Conservation (phyloP, 2,113 vertebrate genomes). For the Hydrolagus affinis region DNA sequence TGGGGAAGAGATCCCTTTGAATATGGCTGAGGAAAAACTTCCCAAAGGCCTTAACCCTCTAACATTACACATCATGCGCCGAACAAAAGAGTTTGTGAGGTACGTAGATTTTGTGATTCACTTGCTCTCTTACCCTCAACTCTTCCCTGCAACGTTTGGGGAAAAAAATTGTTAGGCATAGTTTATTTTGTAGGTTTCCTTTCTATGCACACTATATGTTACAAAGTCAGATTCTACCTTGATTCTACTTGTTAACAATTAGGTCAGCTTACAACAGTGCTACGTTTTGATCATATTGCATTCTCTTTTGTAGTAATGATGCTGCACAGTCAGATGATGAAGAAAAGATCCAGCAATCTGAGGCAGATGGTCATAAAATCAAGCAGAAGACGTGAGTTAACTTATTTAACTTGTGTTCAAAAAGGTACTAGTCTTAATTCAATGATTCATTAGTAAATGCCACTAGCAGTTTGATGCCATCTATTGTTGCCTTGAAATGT, state of each 20-base stretch:
- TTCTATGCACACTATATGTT: no score
- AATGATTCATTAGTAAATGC: background rate
- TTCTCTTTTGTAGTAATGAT: conserved; percentile 63
- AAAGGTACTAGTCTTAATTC: background rate
- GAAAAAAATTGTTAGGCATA: background rate
- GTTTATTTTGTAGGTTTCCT: background rate
- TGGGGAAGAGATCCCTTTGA: conserved; percentile 94
- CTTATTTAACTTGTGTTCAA: background rate
- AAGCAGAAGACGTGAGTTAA: conserved; percentile 90
- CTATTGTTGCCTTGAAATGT: no score
- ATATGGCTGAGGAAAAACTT: conserved; percentile 91
- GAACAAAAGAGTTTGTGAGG: conserved; percentile 97
- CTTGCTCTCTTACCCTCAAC: no score
- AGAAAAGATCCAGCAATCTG: conserved; percentile 79
- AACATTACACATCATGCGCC: conserved; percentile 95
- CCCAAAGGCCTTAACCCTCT: conserved; percentile 96
- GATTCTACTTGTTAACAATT: background rate
- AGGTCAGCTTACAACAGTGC: background rate
- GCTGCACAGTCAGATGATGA: conserved; percentile 93
- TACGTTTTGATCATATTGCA: background rate
- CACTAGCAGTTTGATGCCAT: no score
- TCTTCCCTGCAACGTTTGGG: background rate
- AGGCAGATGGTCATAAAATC: conserved; percentile 84
- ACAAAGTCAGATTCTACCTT: no score
- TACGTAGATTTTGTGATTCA: conserved; percentile 46